Evolutionary conservation across 2,888 invertebrate species (phyloP).

Genomic region (Caenorhabditis sinica): DNA sequence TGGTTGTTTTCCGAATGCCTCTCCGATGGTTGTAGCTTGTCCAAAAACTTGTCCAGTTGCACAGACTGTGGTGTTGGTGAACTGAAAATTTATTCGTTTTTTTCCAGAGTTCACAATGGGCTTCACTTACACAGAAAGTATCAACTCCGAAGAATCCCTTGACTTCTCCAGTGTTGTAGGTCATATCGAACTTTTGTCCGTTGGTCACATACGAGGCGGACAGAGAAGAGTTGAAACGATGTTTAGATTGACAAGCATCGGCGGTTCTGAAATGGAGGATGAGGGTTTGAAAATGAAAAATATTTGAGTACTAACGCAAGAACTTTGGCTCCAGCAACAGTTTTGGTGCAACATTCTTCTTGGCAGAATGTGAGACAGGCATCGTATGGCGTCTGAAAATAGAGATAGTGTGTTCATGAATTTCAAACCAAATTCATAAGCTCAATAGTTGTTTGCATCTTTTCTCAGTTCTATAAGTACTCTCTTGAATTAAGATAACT

Average conservation of each 20-base stretch:
- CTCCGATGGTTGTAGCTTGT: constrained; percentile 85
- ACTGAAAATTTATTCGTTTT: constrained; percentile 61
- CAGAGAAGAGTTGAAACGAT: constrained; percentile 69
- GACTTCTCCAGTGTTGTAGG: constrained; percentile 80
- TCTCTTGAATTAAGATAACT: neutral
- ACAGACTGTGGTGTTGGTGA: constrained; percentile 76
- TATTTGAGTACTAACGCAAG: constrained; percentile 22
- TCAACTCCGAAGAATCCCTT: constrained; percentile 75
- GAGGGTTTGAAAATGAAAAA: neutral
- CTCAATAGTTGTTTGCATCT: too few relatives aligned
- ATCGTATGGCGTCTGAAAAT: constrained; percentile 70
- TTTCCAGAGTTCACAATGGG: neutral
- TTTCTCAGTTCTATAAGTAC: neutral
- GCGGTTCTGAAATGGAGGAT: constrained; percentile 30
- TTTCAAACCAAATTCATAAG: neutral
- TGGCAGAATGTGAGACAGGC: constrained; percentile 73
- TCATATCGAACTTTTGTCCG: constrained; percentile 73
- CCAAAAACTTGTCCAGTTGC: constrained; percentile 85
- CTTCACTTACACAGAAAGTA: constrained; percentile 73
- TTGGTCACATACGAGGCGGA: constrained; percentile 68
- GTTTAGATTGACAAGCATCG: constrained; percentile 73
- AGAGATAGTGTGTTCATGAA: too few relatives aligned
- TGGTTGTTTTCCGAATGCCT: constrained; percentile 85
- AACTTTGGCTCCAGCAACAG: constrained; percentile 28
- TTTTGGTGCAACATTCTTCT: constrained; percentile 66